Evolutionary conservation across 2,113 vertebrate species (phyloP).

Genomic region (Coryphaenoides rupestris): DNA sequence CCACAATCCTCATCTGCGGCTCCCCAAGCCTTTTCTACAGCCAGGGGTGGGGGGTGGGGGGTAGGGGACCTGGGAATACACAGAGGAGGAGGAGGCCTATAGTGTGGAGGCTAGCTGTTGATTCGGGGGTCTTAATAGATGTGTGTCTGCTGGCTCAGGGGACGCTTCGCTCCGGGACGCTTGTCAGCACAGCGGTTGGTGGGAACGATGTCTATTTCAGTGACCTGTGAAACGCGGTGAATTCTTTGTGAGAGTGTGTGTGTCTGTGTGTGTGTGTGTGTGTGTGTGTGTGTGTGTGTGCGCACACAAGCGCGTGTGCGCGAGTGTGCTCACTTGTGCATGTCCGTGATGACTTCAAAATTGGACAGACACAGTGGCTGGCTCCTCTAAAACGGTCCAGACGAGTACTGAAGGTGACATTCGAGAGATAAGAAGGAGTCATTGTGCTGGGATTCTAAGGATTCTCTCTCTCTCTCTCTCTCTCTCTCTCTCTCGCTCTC

Average conservation of each 20-base stretch:
- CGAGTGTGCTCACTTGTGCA: background rate
- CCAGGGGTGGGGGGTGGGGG: too few relatives aligned
- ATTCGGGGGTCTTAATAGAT: background rate
- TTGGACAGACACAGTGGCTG: slow-evolving; percentile 17
- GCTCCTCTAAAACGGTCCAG: slow-evolving; percentile 26
- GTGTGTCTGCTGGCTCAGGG: too few relatives aligned
- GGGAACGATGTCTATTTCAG: too few relatives aligned
- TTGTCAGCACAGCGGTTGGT: too few relatives aligned
- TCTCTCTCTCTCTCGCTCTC: slow-evolving; percentile 1
- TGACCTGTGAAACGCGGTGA: too few relatives aligned
- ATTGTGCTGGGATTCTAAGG: slow-evolving; percentile 51
- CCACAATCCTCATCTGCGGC: too few relatives aligned
- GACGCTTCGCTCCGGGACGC: too few relatives aligned
- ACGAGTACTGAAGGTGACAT: slow-evolving; percentile 56
- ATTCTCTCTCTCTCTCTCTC: slow-evolving; percentile 18
- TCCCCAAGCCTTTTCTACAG: too few relatives aligned
- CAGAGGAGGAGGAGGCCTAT: too few relatives aligned
- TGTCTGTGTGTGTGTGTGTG: background rate
- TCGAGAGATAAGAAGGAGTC: slow-evolving; percentile 54
- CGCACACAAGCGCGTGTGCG: background rate
- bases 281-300: background rate
- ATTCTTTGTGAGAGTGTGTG: background rate
- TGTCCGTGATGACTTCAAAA: slow-evolving; percentile 9
- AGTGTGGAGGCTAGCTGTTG: background rate
- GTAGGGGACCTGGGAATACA: too few relatives aligned